Evolutionary conservation across 2,888 invertebrate genomes (phyloP).

Genomic region (Lasioglossum figueresi): DNA sequence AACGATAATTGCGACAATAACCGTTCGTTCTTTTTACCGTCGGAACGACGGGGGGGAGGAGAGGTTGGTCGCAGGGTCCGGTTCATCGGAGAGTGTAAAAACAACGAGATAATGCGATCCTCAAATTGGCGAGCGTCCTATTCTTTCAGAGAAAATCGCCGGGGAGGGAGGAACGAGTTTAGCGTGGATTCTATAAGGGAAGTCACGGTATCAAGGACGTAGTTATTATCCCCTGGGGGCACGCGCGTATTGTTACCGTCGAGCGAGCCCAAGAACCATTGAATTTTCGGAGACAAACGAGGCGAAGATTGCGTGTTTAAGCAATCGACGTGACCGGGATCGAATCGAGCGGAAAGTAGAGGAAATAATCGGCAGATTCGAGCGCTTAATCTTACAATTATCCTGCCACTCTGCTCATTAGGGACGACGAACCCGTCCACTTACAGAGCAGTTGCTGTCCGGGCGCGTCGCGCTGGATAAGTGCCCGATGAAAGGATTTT

Average conservation of each 20-base stretch:
- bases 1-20: constrained; percentile 26
- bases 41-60: constrained; percentile 13
- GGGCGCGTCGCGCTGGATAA: constrained; percentile 12
- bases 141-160: constrained; percentile 53
- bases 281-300: constrained; percentile 78
- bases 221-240: constrained; percentile 81
- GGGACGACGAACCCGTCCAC: constrained; percentile 9
- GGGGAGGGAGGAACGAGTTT: constrained; percentile 56
- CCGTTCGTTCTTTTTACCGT: constrained; percentile 14
- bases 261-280: constrained; percentile 74
- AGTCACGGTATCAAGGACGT: constrained; percentile 71
- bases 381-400: constrained; percentile 58
- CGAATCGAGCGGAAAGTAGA: constrained; percentile 39
- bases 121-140: constrained; percentile 63
- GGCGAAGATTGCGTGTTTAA: constrained; percentile 70
- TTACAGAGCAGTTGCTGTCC: background rate
- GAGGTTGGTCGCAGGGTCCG: constrained; percentile 34
- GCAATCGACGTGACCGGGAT: constrained; percentile 60
- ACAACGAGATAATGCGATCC: constrained; percentile 64
- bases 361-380: constrained; percentile 45
- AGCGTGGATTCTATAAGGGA: constrained; percentile 66
- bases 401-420: constrained; percentile 30
- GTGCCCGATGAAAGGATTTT: background rate
- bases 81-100: constrained; percentile 53
- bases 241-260: constrained; percentile 77